These are phyloP conservation scores for Drosophila sp. DNA, from an alignment of 1,140 invertebrate species.

Conservation along the genomic window DNA sequence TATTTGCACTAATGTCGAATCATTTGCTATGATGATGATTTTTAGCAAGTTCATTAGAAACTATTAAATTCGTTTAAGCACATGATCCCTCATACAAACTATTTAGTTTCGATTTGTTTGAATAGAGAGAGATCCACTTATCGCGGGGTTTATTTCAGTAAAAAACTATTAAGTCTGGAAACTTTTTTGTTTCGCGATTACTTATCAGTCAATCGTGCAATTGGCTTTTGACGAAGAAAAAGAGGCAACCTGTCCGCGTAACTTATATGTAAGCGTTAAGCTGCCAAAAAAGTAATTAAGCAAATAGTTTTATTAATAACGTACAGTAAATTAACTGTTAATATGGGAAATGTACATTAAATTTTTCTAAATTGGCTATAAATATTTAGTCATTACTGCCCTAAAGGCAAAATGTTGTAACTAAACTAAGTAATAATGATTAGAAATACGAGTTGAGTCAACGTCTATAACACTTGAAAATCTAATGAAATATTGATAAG, in stretches of 20 bases:
- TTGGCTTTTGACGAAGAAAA: not conserved
- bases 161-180: not conserved
- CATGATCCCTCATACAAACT: constrained; percentile 45
- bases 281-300: constrained; percentile 37
- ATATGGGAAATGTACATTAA: not conserved
- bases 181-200: not conserved
- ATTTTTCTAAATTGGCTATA: not conserved
- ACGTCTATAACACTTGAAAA: too few relatives aligned
- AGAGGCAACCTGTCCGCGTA: not conserved
- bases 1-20: constrained; percentile 61
- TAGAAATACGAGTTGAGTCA: not conserved
- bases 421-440: not conserved
- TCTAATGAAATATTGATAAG: constrained; percentile 1
- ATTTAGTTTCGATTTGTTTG: not conserved
- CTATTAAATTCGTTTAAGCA: constrained; percentile 47
- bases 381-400: not conserved
- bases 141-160: not conserved
- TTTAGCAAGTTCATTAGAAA: constrained; percentile 60
- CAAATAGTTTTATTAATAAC: constrained; percentile 27
- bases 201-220: constrained; percentile 5
- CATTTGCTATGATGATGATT: constrained; percentile 24
- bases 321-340: constrained; percentile 16
- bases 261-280: constrained; percentile 21
- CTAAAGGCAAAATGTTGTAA: too few relatives aligned
- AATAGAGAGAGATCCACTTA: not conserved